Evolutionary conservation across 2,888 invertebrate species (phyloP).

Genomic region (Eupsilia transversa): DNA sequence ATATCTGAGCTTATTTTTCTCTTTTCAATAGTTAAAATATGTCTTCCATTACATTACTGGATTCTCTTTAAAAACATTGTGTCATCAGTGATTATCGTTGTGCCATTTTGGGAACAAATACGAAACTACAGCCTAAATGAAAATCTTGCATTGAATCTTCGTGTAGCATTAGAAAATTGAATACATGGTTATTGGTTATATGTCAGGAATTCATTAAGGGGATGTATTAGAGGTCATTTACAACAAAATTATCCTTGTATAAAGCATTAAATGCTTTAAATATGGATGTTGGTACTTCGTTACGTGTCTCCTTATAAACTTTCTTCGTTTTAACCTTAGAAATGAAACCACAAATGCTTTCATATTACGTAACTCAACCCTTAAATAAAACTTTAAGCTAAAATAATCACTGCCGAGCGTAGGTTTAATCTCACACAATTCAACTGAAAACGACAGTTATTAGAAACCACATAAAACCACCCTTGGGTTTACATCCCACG

Average conservation of each 20-base stretch:
- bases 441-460: constrained; percentile 28
- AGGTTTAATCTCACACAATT: constrained; percentile 13
- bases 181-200: neutral
- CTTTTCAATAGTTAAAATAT: constrained; percentile 32
- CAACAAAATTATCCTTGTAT: no score
- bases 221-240: no score
- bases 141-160: neutral
- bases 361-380: constrained; percentile 2
- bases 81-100: neutral
- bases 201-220: no score
- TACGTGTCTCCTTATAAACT: neutral
- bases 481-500: constrained; percentile 24
- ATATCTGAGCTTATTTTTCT: constrained; percentile 33
- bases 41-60: constrained; percentile 2
- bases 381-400: constrained; percentile 21
- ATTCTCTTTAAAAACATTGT: constrained; percentile 25
- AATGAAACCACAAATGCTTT: neutral
- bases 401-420: constrained; percentile 14
- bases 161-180: neutral
- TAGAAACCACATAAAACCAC: constrained; percentile 26
- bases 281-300: no score
- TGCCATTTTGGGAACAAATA: neutral
- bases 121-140: neutral
- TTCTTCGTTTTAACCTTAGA: neutral
- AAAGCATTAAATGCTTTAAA: neutral